These are phyloP conservation scores for Oostethus manadensis DNA, from an alignment of 2,113 vertebrate genomes.

Conservation along the genomic window DNA sequence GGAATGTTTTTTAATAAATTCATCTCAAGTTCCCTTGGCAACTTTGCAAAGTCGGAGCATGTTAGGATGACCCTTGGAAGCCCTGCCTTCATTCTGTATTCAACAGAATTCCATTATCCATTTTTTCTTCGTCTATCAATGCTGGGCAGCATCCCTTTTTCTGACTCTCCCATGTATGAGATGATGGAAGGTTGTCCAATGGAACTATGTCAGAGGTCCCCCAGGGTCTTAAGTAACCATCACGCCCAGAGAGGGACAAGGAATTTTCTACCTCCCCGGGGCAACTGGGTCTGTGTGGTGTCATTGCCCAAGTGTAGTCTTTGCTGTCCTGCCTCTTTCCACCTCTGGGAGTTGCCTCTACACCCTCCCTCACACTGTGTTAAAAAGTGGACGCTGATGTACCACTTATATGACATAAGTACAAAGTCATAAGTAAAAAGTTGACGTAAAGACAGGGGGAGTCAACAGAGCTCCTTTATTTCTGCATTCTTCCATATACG, in stretches of 20 bases:
- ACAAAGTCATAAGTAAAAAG: not conserved
- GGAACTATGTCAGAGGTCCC: slow-evolving; percentile 32
- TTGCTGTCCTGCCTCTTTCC: slow-evolving; percentile 8
- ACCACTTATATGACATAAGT: slow-evolving; percentile 2
- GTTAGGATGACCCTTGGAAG: slow-evolving; percentile 32
- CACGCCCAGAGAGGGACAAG: slow-evolving; percentile 49
- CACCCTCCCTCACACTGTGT: slow-evolving; percentile 5
- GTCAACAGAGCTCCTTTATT: slow-evolving; percentile 8
- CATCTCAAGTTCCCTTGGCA: slow-evolving; percentile 10
- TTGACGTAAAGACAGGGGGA: slow-evolving; percentile 26
- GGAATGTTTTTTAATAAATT: slow-evolving; percentile 19
- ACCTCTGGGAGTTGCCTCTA: slow-evolving; percentile 10
- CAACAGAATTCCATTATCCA: slow-evolving; percentile 40
- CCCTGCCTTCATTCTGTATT: slow-evolving; percentile 21
- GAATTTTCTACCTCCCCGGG: slow-evolving; percentile 37
- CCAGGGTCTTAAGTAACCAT: slow-evolving; percentile 38
- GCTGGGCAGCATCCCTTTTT: slow-evolving; percentile 37
- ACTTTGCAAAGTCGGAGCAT: slow-evolving; percentile 14
- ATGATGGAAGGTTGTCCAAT: slow-evolving; percentile 45
- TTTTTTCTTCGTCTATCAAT: slow-evolving; percentile 51
- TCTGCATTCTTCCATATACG: slow-evolving; percentile 50
- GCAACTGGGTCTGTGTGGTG: slow-evolving; percentile 39
- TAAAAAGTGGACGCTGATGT: too few species aligned
- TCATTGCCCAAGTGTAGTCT: slow-evolving; percentile 24
- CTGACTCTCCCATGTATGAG: slow-evolving; percentile 33